Evolutionary conservation across 2,888 invertebrate species (phyloP).

Genomic region (Coelinius sp.): DNA sequence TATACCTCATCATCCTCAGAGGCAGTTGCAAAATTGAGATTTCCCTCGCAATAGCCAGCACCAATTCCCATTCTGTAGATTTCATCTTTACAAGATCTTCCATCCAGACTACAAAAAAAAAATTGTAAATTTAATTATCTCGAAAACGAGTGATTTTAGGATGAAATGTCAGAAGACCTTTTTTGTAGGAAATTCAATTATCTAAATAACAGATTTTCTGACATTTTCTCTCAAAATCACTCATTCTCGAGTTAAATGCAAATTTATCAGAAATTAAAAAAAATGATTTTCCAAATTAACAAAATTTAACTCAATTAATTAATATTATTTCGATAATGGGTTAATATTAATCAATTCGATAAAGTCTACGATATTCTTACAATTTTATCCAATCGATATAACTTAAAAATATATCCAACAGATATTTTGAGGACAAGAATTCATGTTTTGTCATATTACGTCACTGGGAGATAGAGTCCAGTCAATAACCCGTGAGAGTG

Average conservation of each 20-base stretch:
- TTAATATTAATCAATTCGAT: too few species aligned
- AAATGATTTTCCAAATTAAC: too few species aligned
- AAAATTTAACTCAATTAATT: too few species aligned
- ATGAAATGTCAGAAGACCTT: too few species aligned
- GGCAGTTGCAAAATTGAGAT: constrained; percentile 68
- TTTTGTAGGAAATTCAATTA: too few species aligned
- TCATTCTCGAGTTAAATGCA: too few species aligned
- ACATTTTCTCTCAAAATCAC: too few species aligned
- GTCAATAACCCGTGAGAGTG: constrained; percentile 55
- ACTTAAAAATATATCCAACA: not conserved
- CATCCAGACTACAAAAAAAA: constrained; percentile 61
- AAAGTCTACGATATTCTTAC: not conserved
- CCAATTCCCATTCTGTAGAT: constrained; percentile 68
- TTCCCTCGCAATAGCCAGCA: constrained; percentile 66
- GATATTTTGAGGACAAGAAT: not conserved
- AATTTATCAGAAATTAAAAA: too few species aligned
- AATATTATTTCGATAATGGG: too few species aligned
- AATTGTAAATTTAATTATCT: too few species aligned
- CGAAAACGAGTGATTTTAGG: too few species aligned
- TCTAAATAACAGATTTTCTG: too few species aligned
- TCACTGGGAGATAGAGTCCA: constrained; percentile 25
- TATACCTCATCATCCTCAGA: constrained; percentile 69
- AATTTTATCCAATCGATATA: not conserved
- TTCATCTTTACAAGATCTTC: constrained; percentile 68
- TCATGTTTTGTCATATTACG: not conserved